Evolutionary conservation across 2,113 vertebrate species (phyloP).

Genomic region (Oreochromis tanganicae): DNA sequence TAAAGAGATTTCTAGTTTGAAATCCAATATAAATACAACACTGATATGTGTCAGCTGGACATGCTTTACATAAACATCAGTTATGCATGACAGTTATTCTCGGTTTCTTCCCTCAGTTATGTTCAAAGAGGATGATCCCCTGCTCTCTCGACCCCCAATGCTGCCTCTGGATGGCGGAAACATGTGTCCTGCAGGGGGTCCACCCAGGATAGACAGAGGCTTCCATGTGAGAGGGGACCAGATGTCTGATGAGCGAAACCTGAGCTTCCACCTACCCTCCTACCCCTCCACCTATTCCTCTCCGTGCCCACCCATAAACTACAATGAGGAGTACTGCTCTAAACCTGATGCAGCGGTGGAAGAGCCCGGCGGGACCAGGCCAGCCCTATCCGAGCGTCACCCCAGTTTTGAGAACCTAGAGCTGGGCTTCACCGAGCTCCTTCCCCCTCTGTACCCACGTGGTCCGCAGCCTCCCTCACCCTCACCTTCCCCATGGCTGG

Average conservation of each 20-base stretch:
- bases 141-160: conserved; percentile 58
- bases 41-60: background rate
- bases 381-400: conserved; percentile 58
- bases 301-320: conserved; percentile 49
- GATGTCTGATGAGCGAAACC: conserved; percentile 46
- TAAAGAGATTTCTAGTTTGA: background rate
- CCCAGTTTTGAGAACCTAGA: conserved; percentile 75
- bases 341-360: conserved; percentile 53
- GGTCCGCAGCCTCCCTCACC: conserved; percentile 64
- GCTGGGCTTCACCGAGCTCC: conserved; percentile 77
- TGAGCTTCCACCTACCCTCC: conserved; percentile 62
- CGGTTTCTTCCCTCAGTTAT: conserved; percentile 49
- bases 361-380: conserved; percentile 50
- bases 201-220: conserved; percentile 30
- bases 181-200: conserved; percentile 33
- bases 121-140: conserved; percentile 74
- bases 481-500: conserved; percentile 72
- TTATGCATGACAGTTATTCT: background rate
- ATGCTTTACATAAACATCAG: background rate
- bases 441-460: conserved; percentile 69
- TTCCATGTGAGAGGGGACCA: conserved; percentile 32
- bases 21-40: background rate
- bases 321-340: conserved; percentile 69
- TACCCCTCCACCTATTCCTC: conserved; percentile 67
- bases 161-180: conserved; percentile 56